phyloP scores from a whole-genome alignment of 2,113 vertebrate species.

The Mungos mungo region DNA sequence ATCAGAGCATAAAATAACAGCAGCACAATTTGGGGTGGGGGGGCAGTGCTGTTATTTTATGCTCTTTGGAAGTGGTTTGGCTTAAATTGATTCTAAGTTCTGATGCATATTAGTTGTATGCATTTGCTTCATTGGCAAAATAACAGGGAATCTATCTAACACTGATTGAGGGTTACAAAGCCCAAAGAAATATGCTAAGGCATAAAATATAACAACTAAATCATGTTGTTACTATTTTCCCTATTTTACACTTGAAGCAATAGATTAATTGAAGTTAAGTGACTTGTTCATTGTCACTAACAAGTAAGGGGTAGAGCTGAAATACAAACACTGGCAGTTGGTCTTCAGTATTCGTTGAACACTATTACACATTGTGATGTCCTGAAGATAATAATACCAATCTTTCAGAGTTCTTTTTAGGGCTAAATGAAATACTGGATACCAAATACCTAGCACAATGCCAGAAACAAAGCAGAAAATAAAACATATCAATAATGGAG shows the following conservation, averaged over 20 bases:
- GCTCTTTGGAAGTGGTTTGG: neutral
- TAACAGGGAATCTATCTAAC: neutral
- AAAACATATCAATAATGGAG: neutral
- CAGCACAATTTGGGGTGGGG: no score
- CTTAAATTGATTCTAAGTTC: neutral
- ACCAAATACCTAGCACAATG: neutral
- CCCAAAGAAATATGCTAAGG: neutral
- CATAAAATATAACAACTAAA: neutral
- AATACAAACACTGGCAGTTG: neutral
- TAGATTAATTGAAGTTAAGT: neutral
- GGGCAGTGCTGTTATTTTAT: neutral
- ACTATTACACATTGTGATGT: neutral
- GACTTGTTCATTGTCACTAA: neutral
- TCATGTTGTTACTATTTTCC: neutral
- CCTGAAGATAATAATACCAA: neutral
- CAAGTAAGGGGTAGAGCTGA: neutral
- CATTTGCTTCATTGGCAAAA: neutral
- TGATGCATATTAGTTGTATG: neutral
- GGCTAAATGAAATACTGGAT: neutral
- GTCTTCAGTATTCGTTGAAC: neutral
- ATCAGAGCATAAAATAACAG: neutral
- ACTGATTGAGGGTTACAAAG: neutral
- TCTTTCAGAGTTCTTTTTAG: neutral
- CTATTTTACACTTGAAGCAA: neutral
- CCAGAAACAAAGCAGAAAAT: conserved; percentile 5